phyloP scores from a whole-genome alignment of 2,113 vertebrate genomes.

The Rissa tridactyla region DNA sequence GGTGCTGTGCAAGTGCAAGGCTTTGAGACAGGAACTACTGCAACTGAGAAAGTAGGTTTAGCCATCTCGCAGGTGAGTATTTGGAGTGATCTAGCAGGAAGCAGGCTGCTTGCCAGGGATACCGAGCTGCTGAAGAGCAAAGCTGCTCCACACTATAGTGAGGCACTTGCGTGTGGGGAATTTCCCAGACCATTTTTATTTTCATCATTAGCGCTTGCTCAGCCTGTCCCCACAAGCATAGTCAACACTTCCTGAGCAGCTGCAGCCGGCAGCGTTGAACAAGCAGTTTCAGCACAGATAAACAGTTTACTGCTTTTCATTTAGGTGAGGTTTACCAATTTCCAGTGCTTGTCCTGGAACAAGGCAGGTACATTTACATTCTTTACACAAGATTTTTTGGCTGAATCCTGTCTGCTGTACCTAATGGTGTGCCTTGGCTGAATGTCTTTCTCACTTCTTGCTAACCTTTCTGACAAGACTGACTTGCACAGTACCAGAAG shows the following conservation, averaged over 20 bases:
- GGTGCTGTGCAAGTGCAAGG: not conserved
- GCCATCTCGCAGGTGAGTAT: fast-evolving
- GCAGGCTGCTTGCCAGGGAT: not conserved
- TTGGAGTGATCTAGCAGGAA: not conserved
- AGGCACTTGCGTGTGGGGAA: not conserved
- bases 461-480: not conserved
- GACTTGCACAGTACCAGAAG: not conserved
- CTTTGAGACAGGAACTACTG: not conserved
- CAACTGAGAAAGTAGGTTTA: not conserved
- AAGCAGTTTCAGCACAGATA: not conserved
- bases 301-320: not conserved
- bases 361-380: not conserved
- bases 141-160: not conserved
- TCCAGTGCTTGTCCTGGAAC: not conserved
- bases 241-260: not conserved
- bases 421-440: not conserved
- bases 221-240: not conserved
- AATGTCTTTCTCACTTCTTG: not conserved
- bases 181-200: not conserved
- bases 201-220: not conserved
- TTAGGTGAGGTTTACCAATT: not conserved
- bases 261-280: not conserved
- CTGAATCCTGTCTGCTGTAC: not conserved
- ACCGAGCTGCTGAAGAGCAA: not conserved
- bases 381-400: not conserved